Evolutionary conservation across 2,888 invertebrate species (phyloP), one percentile per base, ranked within the genome.

Genomic region (Parthenolecanium corni): DNA sequence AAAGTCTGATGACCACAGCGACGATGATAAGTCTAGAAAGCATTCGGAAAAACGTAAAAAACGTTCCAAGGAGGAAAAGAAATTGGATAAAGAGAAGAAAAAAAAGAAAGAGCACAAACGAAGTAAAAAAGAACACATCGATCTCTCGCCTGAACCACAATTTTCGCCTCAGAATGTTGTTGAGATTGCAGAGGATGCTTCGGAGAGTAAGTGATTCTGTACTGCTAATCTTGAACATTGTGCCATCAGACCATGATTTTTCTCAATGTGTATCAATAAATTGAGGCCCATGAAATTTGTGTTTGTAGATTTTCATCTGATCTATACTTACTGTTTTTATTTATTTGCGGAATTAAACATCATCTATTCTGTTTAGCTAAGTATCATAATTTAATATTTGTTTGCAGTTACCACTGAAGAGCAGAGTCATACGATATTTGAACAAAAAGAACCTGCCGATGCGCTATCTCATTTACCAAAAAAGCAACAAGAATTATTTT

Each of bases 401-500:
- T 31, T 9, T 31, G 4, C 31, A 31, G 57, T 47, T 25, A 31
- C n/a, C 31, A 16, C 47, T 31, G 61, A 61, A 2, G 61, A 61
- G 31, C 18, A 61, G 38, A 18, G 12, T 21, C 36, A 49, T 21
- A 21, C 54, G 40, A 54, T 40, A 54, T 16, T 23, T n/a, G 54
- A 54, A 54, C 54, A 54, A 54, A 46, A 36, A 25, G 61, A 61
- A 40, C 58, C 20, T 21, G 42, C 53, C 11, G 63, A 63, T 21
- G 63, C 63, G 21, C 23, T 53, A 36, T 53, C 63, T 42, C 79
- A 79, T 68, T 73, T 85, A 64, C 83, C 84, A 2, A 81, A 81
- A 67, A 80, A 78, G 68, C 83, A 83, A 67, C 76, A 81, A 58
- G 83, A 85, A 67, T 73, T 85, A 38, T 82, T 82, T 68, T 73